Evolutionary conservation across 92 coral and sea anemone genomes (phyloP), one percentile per base, ranked within the genome.

Genomic region (Chrysogorgia sp.): DNA sequence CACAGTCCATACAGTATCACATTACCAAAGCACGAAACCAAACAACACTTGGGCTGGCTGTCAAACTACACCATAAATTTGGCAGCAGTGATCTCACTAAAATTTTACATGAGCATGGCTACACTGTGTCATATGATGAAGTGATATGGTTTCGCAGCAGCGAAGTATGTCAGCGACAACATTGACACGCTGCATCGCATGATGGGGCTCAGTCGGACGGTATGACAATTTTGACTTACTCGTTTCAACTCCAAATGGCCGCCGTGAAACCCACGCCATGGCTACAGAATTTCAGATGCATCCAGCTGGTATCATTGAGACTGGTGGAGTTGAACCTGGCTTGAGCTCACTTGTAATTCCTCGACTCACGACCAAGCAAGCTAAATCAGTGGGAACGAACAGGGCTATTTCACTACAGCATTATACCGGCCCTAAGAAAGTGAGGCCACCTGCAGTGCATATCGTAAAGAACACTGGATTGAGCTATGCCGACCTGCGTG

Each of bases 291-390:
- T 52, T 17, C 59, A 52, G 26, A 7, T 5, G 20, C 59, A 64
- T 64, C 71, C 71, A 31, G 71, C 71, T 15, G 71, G 71, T 64
- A 64, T 64, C n/a, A 22, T 33, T 19, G 70, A 63, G 70, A 3
- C 31, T 20, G 50, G 71, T 23, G 47, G 29, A 31, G 71, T 48
- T 12, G 15, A 64, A 30, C 71, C 71, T 31, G 71, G 71, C 9
- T 21, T 31, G 25, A 64, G 71, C 50, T 31, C 6, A 31, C 71
- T 33, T 14, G 43, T 64, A 10, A 63, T 63, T 34, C 47, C 70
- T 19, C 28, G 70, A 22, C 70, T 63, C 31, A 26, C 70, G 14
- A 63, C 28, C 41, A 64, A 64, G 30, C 21, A 45, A 8, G 50
- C 49, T 2, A 45, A 40, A 23, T 64, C 71, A 15, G 34, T 20